These are phyloP conservation scores for Beris chalybata DNA, from an alignment of 2,888 invertebrate species.

Conservation along the genomic window DNA sequence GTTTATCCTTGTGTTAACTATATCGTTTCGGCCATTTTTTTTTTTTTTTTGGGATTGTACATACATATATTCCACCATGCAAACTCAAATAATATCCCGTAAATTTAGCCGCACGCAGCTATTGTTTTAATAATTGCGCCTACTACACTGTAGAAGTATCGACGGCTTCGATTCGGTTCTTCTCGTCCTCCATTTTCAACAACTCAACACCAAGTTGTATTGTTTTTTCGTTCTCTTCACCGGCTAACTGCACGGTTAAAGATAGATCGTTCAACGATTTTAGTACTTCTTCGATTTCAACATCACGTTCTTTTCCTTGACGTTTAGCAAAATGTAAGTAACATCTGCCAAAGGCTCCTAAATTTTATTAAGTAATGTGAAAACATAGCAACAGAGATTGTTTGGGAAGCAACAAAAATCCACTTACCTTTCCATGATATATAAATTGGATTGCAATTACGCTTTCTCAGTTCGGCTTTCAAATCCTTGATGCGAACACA, in stretches of 20 bases:
- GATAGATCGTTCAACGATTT: constrained; percentile 53
- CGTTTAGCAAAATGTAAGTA: constrained; percentile 75
- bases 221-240: constrained; percentile 40
- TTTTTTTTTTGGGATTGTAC: not conserved
- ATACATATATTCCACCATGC: not conserved
- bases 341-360: constrained; percentile 69
- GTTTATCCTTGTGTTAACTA: too few relatives aligned
- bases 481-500: constrained; percentile 73
- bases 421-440: constrained; percentile 70
- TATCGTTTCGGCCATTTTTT: constrained; percentile 1
- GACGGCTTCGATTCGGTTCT: constrained; percentile 49
- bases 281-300: constrained; percentile 52
- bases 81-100: constrained; percentile 51
- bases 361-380: constrained; percentile 9
- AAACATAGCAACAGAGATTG: not conserved
- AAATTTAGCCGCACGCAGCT: constrained; percentile 48
- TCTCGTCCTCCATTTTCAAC: constrained; percentile 37
- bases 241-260: constrained; percentile 41
- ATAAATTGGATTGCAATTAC: constrained; percentile 74
- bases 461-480: constrained; percentile 71
- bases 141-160: constrained; percentile 56
- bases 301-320: constrained; percentile 55
- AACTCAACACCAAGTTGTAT: constrained; percentile 41
- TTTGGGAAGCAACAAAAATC: not conserved
- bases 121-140: constrained; percentile 42